Percentiles rank a stretch among this genome's conserved stretches.
phyloP scores from a whole-genome alignment of 2,888 invertebrate genomes.

The Synergus japonicus region DNA sequence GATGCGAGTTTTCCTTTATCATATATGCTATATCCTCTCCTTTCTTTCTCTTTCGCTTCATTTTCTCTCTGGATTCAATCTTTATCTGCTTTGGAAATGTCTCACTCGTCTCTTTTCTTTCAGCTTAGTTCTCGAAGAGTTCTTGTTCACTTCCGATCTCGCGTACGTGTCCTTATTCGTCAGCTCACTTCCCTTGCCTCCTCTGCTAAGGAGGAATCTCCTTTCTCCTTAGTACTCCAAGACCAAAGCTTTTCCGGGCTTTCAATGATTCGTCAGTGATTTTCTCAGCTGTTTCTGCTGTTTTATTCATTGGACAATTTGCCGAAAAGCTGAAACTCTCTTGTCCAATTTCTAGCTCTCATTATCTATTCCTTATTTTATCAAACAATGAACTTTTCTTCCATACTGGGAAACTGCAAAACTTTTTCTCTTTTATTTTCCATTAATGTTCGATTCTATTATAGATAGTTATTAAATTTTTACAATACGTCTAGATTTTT shows the following conservation, averaged over 20 bases:
- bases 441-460: too few species aligned
- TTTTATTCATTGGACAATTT: slow-evolving; percentile 63
- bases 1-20: not conserved
- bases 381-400: not conserved
- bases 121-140: slow-evolving; percentile 18
- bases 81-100: slow-evolving; percentile 24
- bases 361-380: not conserved
- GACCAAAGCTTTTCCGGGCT: slow-evolving; percentile 45
- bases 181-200: slow-evolving; percentile 39
- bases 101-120: slow-evolving; percentile 15
- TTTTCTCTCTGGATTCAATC: not conserved
- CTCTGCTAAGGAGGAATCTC: slow-evolving; percentile 47
- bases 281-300: slow-evolving; percentile 59
- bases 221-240: slow-evolving; percentile 39
- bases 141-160: slow-evolving; percentile 38
- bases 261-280: slow-evolving; percentile 59
- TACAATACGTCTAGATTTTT: too few species aligned
- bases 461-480: too few species aligned
- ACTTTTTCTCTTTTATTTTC: not conserved
- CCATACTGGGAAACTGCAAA: too few species aligned
- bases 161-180: slow-evolving; percentile 52
- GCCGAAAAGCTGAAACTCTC: slow-evolving; percentile 49
- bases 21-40: not conserved
- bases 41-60: not conserved
- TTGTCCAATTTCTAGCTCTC: slow-evolving; percentile 51